Evolutionary conservation across 2,113 vertebrate genomes (phyloP), one percentile per base, ranked within the genome.

Genomic region (Hypomesus transpacificus): DNA sequence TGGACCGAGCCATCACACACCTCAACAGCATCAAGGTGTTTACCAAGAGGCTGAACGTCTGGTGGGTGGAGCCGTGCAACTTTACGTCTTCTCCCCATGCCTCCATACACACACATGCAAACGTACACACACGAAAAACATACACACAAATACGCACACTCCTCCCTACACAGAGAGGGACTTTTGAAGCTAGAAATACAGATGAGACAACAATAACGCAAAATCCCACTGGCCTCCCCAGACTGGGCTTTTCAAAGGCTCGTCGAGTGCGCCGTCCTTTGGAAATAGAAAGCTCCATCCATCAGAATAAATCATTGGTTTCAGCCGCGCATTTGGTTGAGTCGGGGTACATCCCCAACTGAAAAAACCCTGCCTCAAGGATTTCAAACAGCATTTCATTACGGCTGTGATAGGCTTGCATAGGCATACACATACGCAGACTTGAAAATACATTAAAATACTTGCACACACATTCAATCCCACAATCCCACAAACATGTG

Each of bases 1-100:
- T 95, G 53, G 95, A 96, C 89, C 92, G 95, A 87, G 94, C 94
- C 14, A 93, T 96, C 76, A 95, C 95, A 31, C 94, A 96, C 83
- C 92, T 96, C 66, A 95, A 96, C 87, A 94, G 93, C 22, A 94
- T 96, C 82, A 95, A 95, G 75, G 85, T 96, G 34, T 96, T 96
- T 91, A 93, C 93, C 75, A 95, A 95, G 85, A 92, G 93, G 78
- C 92, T 96, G 81, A 96, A 94, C 62, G 94, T 96, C 87, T 96
- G 95, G 95, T 96, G 92, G 90, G 83, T 34, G 31, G 31, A 34
- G n/a, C 56, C 21, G 7, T 34, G 31, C 31, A 34, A 34, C 7
- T 34, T 34, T 34, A 4, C 31, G 4, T 34, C 4, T 34, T 4
- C 8, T 46, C 39, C 39, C 7, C 39, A 46, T 46, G 39, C 39